A percentile compares a stretch with the other conserved stretches of the same genome.
Evolutionary conservation across 2,113 vertebrate genomes (phyloP).

Genomic region (Athene cunicularia): DNA sequence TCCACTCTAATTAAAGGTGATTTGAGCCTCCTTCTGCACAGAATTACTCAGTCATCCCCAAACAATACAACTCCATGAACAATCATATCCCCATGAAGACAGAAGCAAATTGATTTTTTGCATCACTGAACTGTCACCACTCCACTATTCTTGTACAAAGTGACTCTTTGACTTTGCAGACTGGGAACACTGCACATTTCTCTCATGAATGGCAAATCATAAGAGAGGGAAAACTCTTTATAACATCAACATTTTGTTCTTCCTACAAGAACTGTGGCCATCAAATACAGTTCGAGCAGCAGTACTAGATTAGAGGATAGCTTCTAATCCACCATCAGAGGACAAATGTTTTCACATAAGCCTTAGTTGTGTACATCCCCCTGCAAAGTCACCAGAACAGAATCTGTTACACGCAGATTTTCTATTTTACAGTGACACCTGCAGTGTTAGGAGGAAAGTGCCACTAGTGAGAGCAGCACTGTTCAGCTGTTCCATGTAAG

Average conservation of each 20-base stretch:
- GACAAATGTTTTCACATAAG: neutral
- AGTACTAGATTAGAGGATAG: neutral
- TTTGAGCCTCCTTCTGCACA: neutral
- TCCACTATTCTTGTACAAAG: rapidly evolving
- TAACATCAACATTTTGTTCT: neutral
- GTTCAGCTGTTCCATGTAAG: neutral
- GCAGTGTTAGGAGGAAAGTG: constrained; percentile 30
- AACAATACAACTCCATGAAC: neutral
- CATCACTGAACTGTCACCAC: neutral
- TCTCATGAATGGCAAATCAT: neutral
- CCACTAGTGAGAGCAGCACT: neutral
- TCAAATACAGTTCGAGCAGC: neutral
- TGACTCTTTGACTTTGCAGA: neutral
- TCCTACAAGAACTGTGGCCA: rapidly evolving
- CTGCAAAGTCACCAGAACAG: neutral
- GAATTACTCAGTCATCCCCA: neutral
- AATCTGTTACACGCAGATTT: neutral
- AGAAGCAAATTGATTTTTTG: neutral
- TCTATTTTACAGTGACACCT: constrained; percentile 66
- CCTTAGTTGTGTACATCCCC: too few species aligned
- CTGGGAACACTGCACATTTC: neutral
- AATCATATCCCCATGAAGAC: neutral
- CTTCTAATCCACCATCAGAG: neutral
- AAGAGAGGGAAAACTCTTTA: neutral
- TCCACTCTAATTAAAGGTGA: neutral